phyloP scores from a whole-genome alignment of 2,113 vertebrate species.

The Orthonyx spaldingii region DNA sequence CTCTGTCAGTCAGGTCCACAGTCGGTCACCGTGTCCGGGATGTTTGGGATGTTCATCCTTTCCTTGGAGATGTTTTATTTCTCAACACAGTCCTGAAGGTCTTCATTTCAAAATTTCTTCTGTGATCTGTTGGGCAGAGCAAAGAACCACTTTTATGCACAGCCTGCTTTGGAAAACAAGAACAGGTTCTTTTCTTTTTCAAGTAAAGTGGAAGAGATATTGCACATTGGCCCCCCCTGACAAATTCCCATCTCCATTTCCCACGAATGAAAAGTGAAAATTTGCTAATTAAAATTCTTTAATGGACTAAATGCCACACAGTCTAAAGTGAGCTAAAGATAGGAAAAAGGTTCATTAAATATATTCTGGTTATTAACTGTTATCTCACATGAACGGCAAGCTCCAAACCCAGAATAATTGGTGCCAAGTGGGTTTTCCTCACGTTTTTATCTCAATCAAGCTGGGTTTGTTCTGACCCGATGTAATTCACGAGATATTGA shows the following conservation, averaged over 20 bases:
- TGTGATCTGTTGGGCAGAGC: slow-evolving; percentile 58
- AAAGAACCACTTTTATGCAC: slow-evolving; percentile 10
- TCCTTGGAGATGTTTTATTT: not conserved
- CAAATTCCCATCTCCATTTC: not conserved
- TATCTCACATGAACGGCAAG: not conserved
- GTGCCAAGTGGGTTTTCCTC: not conserved
- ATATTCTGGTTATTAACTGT: not conserved
- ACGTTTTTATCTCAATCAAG: not conserved
- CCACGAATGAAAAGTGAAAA: not conserved
- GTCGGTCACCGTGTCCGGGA: not conserved
- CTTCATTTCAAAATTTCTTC: slow-evolving; percentile 32
- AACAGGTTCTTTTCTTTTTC: not conserved
- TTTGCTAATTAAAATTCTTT: not conserved
- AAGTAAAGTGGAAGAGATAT: not conserved
- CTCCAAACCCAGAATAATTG: not conserved
- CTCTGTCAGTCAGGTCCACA: not conserved
- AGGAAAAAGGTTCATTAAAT: not conserved
- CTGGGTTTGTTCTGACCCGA: not conserved
- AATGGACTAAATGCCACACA: not conserved
- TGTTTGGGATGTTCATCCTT: not conserved
- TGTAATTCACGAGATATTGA: not conserved
- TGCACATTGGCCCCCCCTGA: not conserved
- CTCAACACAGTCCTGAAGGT: not conserved
- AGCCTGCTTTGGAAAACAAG: not conserved
- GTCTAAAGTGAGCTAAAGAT: not conserved